Evolutionary conservation across 2,888 invertebrate genomes (phyloP), one percentile per base, ranked within the genome.

Genomic region (Dryomyza anilis): DNA sequence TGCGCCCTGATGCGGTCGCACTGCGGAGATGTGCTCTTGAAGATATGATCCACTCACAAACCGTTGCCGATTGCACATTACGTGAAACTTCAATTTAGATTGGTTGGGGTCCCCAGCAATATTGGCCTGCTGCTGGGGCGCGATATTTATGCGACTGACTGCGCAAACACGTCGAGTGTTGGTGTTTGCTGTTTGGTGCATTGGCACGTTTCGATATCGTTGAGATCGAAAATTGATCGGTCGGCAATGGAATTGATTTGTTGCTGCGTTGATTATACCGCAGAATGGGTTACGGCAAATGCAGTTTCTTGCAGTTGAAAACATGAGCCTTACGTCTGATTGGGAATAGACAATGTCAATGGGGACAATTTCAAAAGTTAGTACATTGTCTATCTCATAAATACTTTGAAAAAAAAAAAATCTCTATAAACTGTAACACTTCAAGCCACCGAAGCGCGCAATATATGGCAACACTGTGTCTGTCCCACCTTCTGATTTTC

Each of bases 1-100:
- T 46, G n/a, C 36, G 33, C 19, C 36, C 12, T 33, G 21, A 10
- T 33, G 25, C 46, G 43, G 45, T 19, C 8, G 19, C 27, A 21
- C 4, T 21, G 48, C 66, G 55, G 63, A 56, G 67, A 67, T 67
- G 56, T 45, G 16, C 27, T 36, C 60, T 65, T 60, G 16, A 45
- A 65, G 67, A 67, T 67, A 56, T 50, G 57, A 57, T 61, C 39
- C 29, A 43, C 52, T 52, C 48, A 60, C 43, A 52, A 39, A 53
- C 45, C 52, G 60, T 60, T 52, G 60, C 53, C 61, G 52, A 53
- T 43, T 53, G 53, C 16, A 53, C 53, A 43, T 53, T 61, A 61
- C 61, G 61, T 53, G 53, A 61, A 39, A 61, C 61, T 61, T 61
- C 53, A 43, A 52, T 61, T 52, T 61, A 39, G 61, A 53, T 52